Conservation (phyloP, 2,888 invertebrate genomes). For the Agrenia bidenticulata region DNA sequence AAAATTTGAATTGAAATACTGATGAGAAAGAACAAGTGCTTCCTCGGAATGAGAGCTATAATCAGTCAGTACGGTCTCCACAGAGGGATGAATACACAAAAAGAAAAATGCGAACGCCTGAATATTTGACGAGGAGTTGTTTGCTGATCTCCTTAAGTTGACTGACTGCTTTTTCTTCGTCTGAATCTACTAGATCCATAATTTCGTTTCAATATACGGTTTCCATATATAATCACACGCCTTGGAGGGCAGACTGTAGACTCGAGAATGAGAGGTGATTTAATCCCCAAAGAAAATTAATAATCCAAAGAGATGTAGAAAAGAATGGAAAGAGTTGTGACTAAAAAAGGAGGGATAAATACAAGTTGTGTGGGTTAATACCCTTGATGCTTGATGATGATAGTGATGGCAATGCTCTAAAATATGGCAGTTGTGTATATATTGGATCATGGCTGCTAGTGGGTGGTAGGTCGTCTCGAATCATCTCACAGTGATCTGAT, state of each 20-base stretch:
- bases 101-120: not conserved
- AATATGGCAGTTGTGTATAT: not conserved
- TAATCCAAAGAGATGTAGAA: slow-evolving; percentile 3
- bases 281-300: slow-evolving; percentile 8
- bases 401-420: not conserved
- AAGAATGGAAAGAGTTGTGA: not conserved
- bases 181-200: too few species aligned
- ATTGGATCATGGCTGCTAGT: not conserved
- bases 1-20: slow-evolving; percentile 7
- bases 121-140: slow-evolving; percentile 3
- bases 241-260: too few species aligned
- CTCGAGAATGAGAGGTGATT: not conserved
- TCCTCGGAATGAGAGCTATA: not conserved
- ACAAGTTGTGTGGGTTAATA: slow-evolving; percentile 2
- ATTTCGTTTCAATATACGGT: too few species aligned
- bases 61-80: not conserved
- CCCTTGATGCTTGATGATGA: slow-evolving; percentile 3
- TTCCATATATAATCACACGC: too few species aligned
- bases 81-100: not conserved
- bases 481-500: not conserved
- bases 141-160: not conserved
- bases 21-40: slow-evolving; percentile 1
- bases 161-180: slow-evolving; percentile 8
- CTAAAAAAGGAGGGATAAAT: slow-evolving; percentile 3
- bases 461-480: slow-evolving; percentile 1